Percentiles rank a stretch among this genome's conserved stretches.
Evolutionary conservation across 2,113 vertebrate genomes (phyloP).

Genomic region (Coreoperca whiteheadi): DNA sequence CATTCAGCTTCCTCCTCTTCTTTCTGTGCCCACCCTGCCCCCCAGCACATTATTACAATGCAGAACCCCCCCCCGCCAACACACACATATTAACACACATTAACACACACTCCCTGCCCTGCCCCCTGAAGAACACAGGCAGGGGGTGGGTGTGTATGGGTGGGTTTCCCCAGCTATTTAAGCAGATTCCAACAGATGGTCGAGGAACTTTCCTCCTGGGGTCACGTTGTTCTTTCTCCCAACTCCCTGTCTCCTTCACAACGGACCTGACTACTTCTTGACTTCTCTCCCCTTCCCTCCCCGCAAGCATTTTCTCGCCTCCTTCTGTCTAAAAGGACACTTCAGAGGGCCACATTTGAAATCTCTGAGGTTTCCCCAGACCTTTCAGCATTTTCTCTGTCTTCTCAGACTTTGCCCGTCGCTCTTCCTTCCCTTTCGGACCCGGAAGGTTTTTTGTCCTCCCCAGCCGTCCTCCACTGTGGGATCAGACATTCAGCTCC

Average conservation of each 20-base stretch:
- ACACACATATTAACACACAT: constrained; percentile 51
- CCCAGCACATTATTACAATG: constrained; percentile 74
- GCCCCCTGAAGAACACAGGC: constrained; percentile 58
- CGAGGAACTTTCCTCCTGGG: constrained; percentile 64
- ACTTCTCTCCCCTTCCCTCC: neutral
- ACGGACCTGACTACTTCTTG: neutral
- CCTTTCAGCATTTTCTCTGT: neutral
- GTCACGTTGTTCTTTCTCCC: constrained; percentile 22
- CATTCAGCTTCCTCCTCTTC: constrained; percentile 64
- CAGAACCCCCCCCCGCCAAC: constrained; percentile 35
- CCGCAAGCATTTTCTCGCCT: neutral
- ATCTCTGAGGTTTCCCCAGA: neutral
- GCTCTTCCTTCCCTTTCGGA: neutral
- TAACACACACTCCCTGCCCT: constrained; percentile 47
- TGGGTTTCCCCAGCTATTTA: constrained; percentile 80
- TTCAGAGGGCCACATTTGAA: neutral
- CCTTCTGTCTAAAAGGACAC: too few species aligned
- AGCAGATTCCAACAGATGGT: constrained; percentile 82
- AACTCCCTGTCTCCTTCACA: neutral
- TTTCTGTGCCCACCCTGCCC: constrained; percentile 69
- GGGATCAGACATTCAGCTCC: constrained; percentile 26
- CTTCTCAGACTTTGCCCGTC: neutral
- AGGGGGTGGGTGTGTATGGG: constrained; percentile 30
- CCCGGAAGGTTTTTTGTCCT: neutral
- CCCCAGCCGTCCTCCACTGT: constrained; percentile 1